A percentile compares a stretch with the other conserved stretches of the same genome.
Conservation (phyloP, 2,888 invertebrate genomes). For the Tenthredo scrophulariae region DNA sequence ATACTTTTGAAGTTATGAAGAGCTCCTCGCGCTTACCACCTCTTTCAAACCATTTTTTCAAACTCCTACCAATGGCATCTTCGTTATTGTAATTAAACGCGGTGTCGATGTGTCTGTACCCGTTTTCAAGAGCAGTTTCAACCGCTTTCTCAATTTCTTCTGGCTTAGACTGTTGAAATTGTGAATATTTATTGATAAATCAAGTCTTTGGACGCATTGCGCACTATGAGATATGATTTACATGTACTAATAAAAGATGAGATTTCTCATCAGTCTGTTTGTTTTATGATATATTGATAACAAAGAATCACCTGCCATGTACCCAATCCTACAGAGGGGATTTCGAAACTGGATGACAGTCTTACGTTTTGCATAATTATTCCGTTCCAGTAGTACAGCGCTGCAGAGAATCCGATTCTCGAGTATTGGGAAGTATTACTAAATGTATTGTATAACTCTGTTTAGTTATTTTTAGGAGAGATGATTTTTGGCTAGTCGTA, state of each 20-base stretch:
- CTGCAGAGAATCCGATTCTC: not conserved
- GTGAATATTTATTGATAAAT: not conserved
- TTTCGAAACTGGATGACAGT: slow-evolving; percentile 78
- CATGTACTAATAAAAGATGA: not conserved
- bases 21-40: slow-evolving; percentile 86
- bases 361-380: slow-evolving; percentile 67
- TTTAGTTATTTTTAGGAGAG: slow-evolving; percentile 48
- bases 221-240: not conserved
- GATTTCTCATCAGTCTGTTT: not conserved
- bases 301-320: slow-evolving; percentile 84
- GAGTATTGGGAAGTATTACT: slow-evolving; percentile 20
- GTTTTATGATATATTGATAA: not conserved
- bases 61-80: slow-evolving; percentile 85
- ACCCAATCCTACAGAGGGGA: slow-evolving; percentile 87
- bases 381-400: not conserved
- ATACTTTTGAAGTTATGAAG: slow-evolving; percentile 91
- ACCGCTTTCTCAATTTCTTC: slow-evolving; percentile 84
- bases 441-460: slow-evolving; percentile 32
- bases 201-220: not conserved
- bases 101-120: slow-evolving; percentile 90
- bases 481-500: too few relatives aligned
- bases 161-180: slow-evolving; percentile 79
- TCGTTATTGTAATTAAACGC: slow-evolving; percentile 91
- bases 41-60: slow-evolving; percentile 84
- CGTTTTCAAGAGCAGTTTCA: slow-evolving; percentile 83